Base-by-base conservation (phyloP, 2,797 vertebrate species). In the Dromococcyx pavoninus region DNA sequence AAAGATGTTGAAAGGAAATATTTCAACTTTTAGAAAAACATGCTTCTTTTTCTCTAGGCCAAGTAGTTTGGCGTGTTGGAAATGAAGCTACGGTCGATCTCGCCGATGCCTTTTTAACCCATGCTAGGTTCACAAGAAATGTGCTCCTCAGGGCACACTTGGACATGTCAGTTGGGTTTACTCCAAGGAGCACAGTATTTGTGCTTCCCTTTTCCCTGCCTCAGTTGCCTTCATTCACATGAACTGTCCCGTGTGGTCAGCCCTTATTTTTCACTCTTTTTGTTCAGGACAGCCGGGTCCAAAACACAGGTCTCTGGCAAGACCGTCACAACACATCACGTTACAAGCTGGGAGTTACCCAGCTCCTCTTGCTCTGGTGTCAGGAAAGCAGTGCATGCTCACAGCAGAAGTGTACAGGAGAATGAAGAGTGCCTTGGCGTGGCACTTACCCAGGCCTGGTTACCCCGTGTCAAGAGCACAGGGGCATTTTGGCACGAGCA, bases 141-240 rank as follows among this genome's bases (percentile, higher is more conserved):
- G 1, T 0, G 0, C 5, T 66, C 27, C 54, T 44, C 53, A 69
- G 57, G 11, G 19, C 0, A 0, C 24, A 14, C 41, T 41, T 41
- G 39, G 39, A 58, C 3, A 0, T 30, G n/a, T 23, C 0, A 0
- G 7, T 4, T 74, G 46, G 10, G 35, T 65, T 79, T 85, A 12
- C 58, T 85, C 51, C 67, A 54, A 64, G 60, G 17, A 75, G 15
- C 10, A 41, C 9, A 8, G 2, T 9, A 50, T 37, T 54, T 44
- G 13, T 78, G 39, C 2, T 82, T 87, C 73, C 66, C 5, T 43
- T 88, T 65, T 66, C 13, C 8, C 22, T 74, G 1, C 69, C 17
- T 67, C 28, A 50, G 1, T 28, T 82, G 33, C 61, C 54, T 87
- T 80, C 14, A 13, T 32, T 57, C 27, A 35, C 28, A n/a, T 22